phyloP scores from a whole-genome alignment of 2,113 vertebrate genomes.

The Plectropomus leopardus region DNA sequence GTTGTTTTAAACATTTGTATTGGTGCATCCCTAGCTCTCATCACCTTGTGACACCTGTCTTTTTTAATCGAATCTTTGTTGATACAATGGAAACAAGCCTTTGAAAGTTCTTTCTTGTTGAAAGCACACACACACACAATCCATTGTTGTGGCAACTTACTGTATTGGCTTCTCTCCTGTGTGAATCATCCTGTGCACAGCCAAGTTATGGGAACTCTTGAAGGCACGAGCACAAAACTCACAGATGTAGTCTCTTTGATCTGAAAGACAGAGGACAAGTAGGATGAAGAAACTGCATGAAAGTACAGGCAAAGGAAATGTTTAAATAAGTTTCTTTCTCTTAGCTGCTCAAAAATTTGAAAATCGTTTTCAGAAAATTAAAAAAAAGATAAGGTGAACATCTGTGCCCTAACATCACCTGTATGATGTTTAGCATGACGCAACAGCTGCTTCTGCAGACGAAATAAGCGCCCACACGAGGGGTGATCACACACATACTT shows the following conservation, averaged over 20 bases:
- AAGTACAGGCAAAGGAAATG: background rate
- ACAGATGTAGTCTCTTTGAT: slow-evolving; percentile 95
- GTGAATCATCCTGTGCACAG: slow-evolving; percentile 95
- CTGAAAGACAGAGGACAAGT: slow-evolving; percentile 67
- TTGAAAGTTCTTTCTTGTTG: too few species aligned
- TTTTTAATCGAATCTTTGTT: too few species aligned
- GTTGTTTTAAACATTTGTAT: too few species aligned
- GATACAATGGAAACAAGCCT: too few species aligned
- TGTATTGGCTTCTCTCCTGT: slow-evolving; percentile 94
- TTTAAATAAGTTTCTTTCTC: too few species aligned
- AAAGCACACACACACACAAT: too few species aligned
- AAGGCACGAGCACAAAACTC: slow-evolving; percentile 94
- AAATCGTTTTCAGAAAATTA: background rate
- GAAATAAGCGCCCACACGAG: slow-evolving; percentile 88
- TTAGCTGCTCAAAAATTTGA: background rate
- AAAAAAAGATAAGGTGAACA: background rate
- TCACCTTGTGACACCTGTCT: too few species aligned
- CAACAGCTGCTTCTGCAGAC: slow-evolving; percentile 89
- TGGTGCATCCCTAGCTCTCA: too few species aligned
- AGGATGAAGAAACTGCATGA: background rate
- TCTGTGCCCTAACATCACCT: slow-evolving; percentile 79
- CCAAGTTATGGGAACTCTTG: slow-evolving; percentile 94
- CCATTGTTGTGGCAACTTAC: slow-evolving; percentile 79
- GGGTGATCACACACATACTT: slow-evolving; percentile 94
- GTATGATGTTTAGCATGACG: slow-evolving; percentile 94